A percentile compares a stretch with the other conserved stretches of the same genome.
phyloP scores from a whole-genome alignment of 2,888 invertebrate genomes.

The Tryphoninae sp. region DNA sequence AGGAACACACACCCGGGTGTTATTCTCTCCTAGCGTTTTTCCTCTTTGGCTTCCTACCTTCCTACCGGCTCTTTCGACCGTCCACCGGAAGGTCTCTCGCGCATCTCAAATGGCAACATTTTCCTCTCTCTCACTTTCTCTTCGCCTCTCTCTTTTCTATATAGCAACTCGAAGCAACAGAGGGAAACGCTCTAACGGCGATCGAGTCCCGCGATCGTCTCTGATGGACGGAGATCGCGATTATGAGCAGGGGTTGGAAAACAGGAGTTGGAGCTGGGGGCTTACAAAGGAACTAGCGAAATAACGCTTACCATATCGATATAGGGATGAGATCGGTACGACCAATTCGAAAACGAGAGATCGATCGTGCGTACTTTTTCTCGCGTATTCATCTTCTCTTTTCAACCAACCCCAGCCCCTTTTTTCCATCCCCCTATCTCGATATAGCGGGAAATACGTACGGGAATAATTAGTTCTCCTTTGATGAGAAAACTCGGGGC shows the following conservation, averaged over 20 bases:
- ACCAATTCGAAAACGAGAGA: slow-evolving; percentile 50
- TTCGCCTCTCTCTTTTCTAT: neutral
- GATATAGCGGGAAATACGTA: slow-evolving; percentile 64
- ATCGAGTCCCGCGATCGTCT: neutral
- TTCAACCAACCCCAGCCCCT: slow-evolving; percentile 30
- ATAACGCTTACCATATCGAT: slow-evolving; percentile 44
- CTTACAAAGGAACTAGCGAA: neutral
- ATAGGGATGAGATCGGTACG: slow-evolving; percentile 40
- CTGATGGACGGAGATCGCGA: neutral
- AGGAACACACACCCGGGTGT: slow-evolving; percentile 26
- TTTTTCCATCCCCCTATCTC: slow-evolving; percentile 22
- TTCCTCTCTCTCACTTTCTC: slow-evolving; percentile 29
- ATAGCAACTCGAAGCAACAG: neutral
- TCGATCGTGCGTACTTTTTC: slow-evolving; percentile 60
- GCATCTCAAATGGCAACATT: slow-evolving; percentile 49
- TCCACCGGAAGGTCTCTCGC: slow-evolving; percentile 30
- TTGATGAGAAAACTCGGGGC: slow-evolving; percentile 70
- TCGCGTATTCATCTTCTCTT: slow-evolving; percentile 47
- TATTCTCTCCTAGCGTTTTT: slow-evolving; percentile 33
- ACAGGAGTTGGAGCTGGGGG: too few species aligned
- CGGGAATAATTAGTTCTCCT: slow-evolving; percentile 69
- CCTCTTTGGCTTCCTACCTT: slow-evolving; percentile 34
- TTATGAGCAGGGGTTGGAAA: neutral
- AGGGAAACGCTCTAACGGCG: neutral
- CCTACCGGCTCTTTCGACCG: slow-evolving; percentile 37